Conservation (phyloP, 2,888 invertebrate genomes). For the Gastracanthus pulcherrimus region DNA sequence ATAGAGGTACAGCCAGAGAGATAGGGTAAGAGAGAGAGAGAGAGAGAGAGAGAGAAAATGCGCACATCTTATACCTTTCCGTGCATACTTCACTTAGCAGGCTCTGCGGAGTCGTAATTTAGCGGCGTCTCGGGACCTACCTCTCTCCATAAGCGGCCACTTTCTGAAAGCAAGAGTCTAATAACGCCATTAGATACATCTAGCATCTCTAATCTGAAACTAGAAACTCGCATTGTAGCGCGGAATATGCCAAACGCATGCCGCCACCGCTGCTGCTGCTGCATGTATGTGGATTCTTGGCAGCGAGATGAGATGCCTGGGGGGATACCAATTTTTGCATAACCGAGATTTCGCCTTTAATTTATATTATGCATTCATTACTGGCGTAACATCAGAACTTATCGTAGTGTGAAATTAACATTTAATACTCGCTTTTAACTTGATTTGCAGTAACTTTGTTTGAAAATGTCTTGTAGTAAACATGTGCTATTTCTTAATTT, state of each 20-base stretch:
- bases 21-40: not conserved
- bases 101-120: conserved; percentile 67
- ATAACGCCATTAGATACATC: conserved; percentile 75
- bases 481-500: no score
- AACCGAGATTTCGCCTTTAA: conserved; percentile 10
- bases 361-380: not conserved
- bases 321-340: conserved; percentile 20
- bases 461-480: no score
- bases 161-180: conserved; percentile 69
- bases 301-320: conserved; percentile 10
- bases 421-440: no score
- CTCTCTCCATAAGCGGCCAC: conserved; percentile 69
- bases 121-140: conserved; percentile 71
- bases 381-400: no score
- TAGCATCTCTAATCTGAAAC: conserved; percentile 70
- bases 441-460: no score
- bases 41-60: not conserved
- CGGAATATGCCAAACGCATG: conserved; percentile 1
- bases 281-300: not conserved
- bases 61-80: conserved; percentile 27
- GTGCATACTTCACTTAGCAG: conserved; percentile 44
- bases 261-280: no score
- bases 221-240: conserved; percentile 40
- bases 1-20: not conserved
- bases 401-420: no score